Percentiles rank a stretch among this genome's conserved stretches.
These are phyloP conservation scores for Hybognathus amarus DNA, from an alignment of 2,797 vertebrate genomes.

Conservation along the genomic window DNA sequence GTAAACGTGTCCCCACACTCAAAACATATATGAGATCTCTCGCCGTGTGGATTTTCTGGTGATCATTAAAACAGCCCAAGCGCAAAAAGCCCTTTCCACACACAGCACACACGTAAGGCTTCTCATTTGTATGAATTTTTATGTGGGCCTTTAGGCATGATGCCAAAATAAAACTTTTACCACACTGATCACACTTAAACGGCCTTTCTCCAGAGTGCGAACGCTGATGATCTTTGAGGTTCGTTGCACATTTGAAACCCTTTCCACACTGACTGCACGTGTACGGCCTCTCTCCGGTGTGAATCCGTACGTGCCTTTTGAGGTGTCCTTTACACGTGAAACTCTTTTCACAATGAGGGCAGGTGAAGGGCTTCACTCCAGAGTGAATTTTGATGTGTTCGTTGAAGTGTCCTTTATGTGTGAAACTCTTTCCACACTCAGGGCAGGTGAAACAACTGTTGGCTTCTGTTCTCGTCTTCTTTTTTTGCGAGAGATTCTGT, in stretches of 20 bases:
- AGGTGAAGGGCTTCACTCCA: constrained; percentile 11
- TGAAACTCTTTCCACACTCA: neutral
- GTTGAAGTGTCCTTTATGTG: constrained; percentile 23
- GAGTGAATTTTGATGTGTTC: constrained; percentile 22
- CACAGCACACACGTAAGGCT: constrained; percentile 6
- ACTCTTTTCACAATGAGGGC: constrained; percentile 19
- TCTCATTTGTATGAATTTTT: constrained; percentile 26
- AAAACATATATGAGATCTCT: constrained; percentile 4
- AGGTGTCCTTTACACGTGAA: constrained; percentile 16
- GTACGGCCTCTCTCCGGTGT: constrained; percentile 51
- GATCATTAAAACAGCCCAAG: constrained; percentile 1
- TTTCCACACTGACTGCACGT: constrained; percentile 41
- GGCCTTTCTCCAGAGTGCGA: constrained; percentile 16
- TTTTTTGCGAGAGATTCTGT: neutral
- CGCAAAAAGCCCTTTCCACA: constrained; percentile 32
- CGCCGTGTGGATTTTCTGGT: constrained; percentile 28
- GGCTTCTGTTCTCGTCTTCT: neutral
- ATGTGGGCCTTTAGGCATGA: constrained; percentile 25
- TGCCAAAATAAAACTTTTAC: neutral
- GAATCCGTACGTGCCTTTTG: constrained; percentile 11
- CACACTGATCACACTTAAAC: constrained; percentile 1
- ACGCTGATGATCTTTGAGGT: constrained; percentile 31
- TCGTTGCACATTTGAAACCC: constrained; percentile 27
- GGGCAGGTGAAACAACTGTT: neutral
- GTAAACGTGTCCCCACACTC: constrained; percentile 24